Evolutionary conservation across 2,888 invertebrate species (phyloP), one percentile per base, ranked within the genome.

Genomic region (Drosophila affinis): DNA sequence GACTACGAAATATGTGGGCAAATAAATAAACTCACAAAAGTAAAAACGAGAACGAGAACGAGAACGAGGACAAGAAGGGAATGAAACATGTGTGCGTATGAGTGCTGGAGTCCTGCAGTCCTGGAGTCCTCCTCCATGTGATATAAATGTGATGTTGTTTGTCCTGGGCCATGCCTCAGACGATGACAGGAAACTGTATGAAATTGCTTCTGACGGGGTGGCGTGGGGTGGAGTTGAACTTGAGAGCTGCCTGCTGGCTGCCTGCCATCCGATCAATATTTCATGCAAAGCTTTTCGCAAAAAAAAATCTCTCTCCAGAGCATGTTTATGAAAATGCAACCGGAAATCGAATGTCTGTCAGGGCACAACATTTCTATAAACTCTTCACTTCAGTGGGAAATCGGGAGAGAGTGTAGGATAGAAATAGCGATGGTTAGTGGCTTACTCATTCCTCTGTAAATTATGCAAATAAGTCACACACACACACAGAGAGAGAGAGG

Each of bases 311-410:
- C 44, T 51, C 51, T 62, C 72, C 39, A 39, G 79, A 77, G 81
- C 78, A 81, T 83, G 83, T 83, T 85, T 83, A 85, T 85, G 82
- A 82, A 83, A 81, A 83, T 83, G 80, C 81, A 75, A 56, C 79
- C 85, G 83, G 85, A 83, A 83, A 85, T 85, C 85, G 85, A 83
- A 82, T 79, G 82, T 82, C 85, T 85, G 85, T 82, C 81, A 82
- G 82, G 75, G 74, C 58, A 56, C 6, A 83, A 79, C 27, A 81
- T 81, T 76, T 79, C 76, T 74, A 79, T 79, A 77, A 78, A 54
- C 62, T 29, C n/a, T 55, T 27, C 44, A 63, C 32, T 10, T 10
- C 44, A 63, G 44, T 44, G 52, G 47, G 39, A 24, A 18, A 62
- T 29, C 44, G 32, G 56, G 55, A 51, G 55, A 51, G 63, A 49